Evolutionary conservation across 2,888 invertebrate species (phyloP).

Genomic region (Macrosiphum euphorbiae): DNA sequence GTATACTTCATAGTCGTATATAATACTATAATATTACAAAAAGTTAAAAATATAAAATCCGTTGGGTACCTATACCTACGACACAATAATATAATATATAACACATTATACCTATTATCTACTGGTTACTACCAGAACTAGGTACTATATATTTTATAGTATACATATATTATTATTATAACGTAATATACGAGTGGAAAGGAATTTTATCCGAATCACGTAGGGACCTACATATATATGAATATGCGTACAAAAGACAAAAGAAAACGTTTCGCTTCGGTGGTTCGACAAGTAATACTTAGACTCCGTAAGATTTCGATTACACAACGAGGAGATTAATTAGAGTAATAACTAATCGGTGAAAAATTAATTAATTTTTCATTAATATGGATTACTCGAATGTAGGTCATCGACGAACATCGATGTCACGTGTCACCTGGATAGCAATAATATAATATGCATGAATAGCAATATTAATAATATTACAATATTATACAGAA

Average conservation of each 20-base stretch:
- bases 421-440: neutral
- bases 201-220: conserved; percentile 12
- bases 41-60: neutral
- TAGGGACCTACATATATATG: neutral
- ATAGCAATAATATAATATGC: neutral
- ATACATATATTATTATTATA: neutral
- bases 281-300: conserved; percentile 6
- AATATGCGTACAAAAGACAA: conserved; percentile 20
- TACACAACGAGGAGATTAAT: conserved; percentile 30
- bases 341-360: conserved; percentile 14
- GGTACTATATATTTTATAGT: neutral
- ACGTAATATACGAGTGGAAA: conserved; percentile 35
- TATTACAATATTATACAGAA: neutral
- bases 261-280: conserved; percentile 27
- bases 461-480: neutral
- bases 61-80: neutral
- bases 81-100: neutral
- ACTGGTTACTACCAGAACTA: neutral
- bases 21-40: neutral
- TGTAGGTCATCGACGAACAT: neutral
- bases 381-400: neutral
- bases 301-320: conserved; percentile 16
- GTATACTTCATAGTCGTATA: neutral
- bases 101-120: neutral
- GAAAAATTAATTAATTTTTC: conserved; percentile 22